phyloP scores from a whole-genome alignment of 2,888 invertebrate species.

The Mythimna pallens region DNA sequence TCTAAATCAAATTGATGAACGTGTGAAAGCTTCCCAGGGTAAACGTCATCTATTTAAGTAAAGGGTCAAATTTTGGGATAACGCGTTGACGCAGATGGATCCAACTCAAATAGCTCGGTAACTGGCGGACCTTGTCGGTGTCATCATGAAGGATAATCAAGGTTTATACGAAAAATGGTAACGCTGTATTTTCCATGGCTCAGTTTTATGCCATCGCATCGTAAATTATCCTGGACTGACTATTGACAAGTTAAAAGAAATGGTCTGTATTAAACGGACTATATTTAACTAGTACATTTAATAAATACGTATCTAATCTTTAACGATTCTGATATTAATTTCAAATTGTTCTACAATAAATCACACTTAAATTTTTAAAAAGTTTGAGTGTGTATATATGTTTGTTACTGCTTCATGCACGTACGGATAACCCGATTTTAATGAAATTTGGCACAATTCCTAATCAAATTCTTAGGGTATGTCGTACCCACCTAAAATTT shows the following conservation, averaged over 20 bases:
- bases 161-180: constrained; percentile 47
- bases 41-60: constrained; percentile 75
- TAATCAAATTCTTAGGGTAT: too few relatives aligned
- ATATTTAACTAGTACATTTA: not conserved
- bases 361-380: not conserved
- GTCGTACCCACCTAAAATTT: too few relatives aligned
- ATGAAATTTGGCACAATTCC: too few relatives aligned
- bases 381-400: too few relatives aligned
- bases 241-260: constrained; percentile 6
- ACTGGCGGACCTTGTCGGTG: constrained; percentile 69
- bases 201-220: constrained; percentile 1
- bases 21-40: constrained; percentile 73
- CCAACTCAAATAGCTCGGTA: constrained; percentile 77
- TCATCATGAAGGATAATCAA: constrained; percentile 71
- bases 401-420: too few relatives aligned
- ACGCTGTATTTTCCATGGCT: constrained; percentile 17
- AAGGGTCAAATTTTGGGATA: constrained; percentile 79
- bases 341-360: not conserved
- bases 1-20: constrained; percentile 68
- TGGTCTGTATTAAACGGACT: not conserved
- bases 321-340: not conserved
- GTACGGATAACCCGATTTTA: too few relatives aligned
- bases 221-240: constrained; percentile 2
- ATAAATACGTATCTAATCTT: not conserved
- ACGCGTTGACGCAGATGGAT: constrained; percentile 75